These are phyloP conservation scores for Arnoldichthys spilopterus DNA, from an alignment of 2,797 vertebrate species.

Conservation along the genomic window DNA sequence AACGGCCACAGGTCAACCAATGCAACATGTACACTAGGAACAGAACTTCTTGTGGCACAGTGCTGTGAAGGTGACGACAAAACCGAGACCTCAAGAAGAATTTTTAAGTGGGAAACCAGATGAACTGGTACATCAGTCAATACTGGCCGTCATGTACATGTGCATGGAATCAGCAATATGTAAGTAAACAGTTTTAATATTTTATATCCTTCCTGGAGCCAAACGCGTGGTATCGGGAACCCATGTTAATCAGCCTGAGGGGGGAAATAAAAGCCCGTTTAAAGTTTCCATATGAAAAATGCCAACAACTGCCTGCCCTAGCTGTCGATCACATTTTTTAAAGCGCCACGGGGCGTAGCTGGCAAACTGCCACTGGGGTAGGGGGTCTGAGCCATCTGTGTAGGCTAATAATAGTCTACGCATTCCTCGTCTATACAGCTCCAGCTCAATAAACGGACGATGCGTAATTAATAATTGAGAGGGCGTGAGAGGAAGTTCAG, in stretches of 20 bases:
- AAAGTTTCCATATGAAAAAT: conserved; percentile 30
- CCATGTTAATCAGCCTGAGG: not conserved
- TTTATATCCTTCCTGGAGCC: not conserved
- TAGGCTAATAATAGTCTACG: conserved; percentile 39
- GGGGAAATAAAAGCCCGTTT: not conserved
- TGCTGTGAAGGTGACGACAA: too few species aligned
- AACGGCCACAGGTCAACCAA: too few species aligned
- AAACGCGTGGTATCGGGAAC: too few species aligned
- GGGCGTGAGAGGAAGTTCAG: conserved; percentile 14
- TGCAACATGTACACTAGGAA: too few species aligned
- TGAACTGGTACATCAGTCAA: too few species aligned
- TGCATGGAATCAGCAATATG: not conserved
- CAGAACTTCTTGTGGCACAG: too few species aligned
- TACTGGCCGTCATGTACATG: too few species aligned
- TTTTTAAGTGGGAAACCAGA: too few species aligned
- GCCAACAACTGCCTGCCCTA: conserved; percentile 15
- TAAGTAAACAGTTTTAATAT: not conserved
- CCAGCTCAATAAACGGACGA: conserved; percentile 26
- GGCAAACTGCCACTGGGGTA: conserved; percentile 24
- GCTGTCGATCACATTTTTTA: conserved; percentile 28
- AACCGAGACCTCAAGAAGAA: too few species aligned
- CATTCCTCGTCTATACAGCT: conserved; percentile 11
- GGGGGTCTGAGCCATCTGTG: conserved; percentile 48
- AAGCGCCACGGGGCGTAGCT: conserved; percentile 6
- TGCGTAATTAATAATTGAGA: not conserved